phyloP scores from a whole-genome alignment of 2,888 invertebrate species.

The Caenorhabditis parvicauda region DNA sequence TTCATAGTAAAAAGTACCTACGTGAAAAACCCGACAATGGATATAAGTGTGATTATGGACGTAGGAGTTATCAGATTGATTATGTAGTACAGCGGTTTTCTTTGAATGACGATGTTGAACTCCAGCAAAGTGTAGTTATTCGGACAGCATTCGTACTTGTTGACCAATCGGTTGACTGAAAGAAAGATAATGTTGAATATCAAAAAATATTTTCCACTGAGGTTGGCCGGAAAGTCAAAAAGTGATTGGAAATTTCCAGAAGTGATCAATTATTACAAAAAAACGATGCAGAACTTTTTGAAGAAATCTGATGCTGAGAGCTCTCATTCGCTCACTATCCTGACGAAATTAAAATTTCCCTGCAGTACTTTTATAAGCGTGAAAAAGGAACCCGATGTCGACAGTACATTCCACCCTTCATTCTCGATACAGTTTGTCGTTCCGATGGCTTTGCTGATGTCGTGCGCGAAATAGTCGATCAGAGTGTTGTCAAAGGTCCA shows the following conservation, averaged over 20 bases:
- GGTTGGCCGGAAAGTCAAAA: background rate
- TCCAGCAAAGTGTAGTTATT: constrained; percentile 52
- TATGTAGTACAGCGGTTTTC: constrained; percentile 53
- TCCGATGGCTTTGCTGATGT: constrained; percentile 43
- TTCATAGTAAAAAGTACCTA: constrained; percentile 2
- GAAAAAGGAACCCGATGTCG: constrained; percentile 32
- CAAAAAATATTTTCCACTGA: background rate
- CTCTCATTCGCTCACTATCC: background rate
- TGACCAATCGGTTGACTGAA: constrained; percentile 41
- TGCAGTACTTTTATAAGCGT: background rate
- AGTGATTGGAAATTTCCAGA: too few relatives aligned
- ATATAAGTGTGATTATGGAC: constrained; percentile 63
- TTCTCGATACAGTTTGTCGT: constrained; percentile 53
- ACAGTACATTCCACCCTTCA: constrained; percentile 55
- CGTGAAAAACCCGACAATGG: constrained; percentile 64
- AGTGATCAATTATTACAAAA: too few relatives aligned
- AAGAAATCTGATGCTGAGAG: background rate
- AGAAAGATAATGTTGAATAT: constrained; percentile 1
- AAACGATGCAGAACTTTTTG: background rate
- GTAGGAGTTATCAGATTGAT: constrained; percentile 56
- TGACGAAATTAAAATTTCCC: background rate
- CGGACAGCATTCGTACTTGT: constrained; percentile 51
- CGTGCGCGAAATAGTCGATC: constrained; percentile 52
- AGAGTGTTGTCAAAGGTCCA: constrained; percentile 56
- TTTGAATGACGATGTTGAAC: constrained; percentile 32